phyloP scores from a whole-genome alignment of 2,888 invertebrate genomes.

The Romanomermis culicivorax region DNA sequence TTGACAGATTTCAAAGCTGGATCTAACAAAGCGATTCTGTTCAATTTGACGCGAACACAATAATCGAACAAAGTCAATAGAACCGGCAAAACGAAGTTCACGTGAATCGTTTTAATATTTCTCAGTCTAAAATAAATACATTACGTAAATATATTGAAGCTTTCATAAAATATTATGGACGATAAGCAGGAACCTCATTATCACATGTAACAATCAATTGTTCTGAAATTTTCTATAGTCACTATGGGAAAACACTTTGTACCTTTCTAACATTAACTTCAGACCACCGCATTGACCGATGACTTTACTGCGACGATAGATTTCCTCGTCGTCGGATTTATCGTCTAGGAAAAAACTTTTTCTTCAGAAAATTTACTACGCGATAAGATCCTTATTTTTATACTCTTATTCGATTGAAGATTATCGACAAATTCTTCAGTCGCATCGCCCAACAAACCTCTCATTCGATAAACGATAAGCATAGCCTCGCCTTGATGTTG shows the following conservation, averaged over 20 bases:
- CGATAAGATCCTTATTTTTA: neutral
- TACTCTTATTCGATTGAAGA: conserved; percentile 49
- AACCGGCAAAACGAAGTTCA: conserved; percentile 65
- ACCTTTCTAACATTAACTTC: conserved; percentile 36
- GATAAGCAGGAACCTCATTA: neutral
- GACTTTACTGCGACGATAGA: conserved; percentile 69
- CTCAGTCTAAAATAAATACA: conserved; percentile 42
- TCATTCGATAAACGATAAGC: conserved; percentile 91
- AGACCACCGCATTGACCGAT: conserved; percentile 56
- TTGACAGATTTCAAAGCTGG: conserved; percentile 62
- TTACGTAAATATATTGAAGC: neutral
- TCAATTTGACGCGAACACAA: conserved; percentile 60
- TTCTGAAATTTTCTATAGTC: neutral
- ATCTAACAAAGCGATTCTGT: conserved; percentile 65
- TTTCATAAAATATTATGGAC: neutral
- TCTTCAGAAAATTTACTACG: conserved; percentile 9
- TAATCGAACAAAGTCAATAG: conserved; percentile 66
- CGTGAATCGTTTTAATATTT: conserved; percentile 58
- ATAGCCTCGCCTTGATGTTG: conserved; percentile 75
- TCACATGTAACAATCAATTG: neutral
- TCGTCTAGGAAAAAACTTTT: no score
- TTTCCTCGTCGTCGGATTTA: conserved; percentile 78
- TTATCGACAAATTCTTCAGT: conserved; percentile 96
- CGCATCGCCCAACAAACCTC: conserved; percentile 86
- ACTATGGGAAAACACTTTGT: no score